These are phyloP conservation scores for Fukomys damarensis DNA, from an alignment of 2,113 vertebrate species.

Conservation along the genomic window DNA sequence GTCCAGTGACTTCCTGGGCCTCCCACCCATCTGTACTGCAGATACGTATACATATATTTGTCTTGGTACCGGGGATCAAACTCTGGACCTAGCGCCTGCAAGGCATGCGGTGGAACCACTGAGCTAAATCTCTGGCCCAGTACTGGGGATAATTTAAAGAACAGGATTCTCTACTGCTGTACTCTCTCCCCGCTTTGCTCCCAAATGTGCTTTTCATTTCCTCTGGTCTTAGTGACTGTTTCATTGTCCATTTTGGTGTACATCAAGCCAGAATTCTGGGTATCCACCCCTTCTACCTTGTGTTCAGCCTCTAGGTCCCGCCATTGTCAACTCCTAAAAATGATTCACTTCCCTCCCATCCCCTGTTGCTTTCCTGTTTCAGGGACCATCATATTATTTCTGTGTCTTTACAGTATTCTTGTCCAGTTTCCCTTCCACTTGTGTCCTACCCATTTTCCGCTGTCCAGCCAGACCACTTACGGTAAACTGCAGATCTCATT, in stretches of 20 bases:
- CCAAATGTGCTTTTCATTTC: slow-evolving; percentile 23
- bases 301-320: neutral
- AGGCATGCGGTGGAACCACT: too few species aligned
- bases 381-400: neutral
- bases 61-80: too few species aligned
- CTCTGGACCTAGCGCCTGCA: too few species aligned
- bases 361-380: neutral
- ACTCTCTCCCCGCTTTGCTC: neutral
- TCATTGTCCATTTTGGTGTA: neutral
- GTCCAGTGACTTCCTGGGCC: neutral
- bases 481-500: slow-evolving; percentile 7
- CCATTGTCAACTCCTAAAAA: neutral
- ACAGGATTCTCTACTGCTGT: neutral
- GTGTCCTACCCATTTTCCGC: neutral
- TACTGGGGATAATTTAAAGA: too few species aligned
- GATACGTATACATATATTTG: too few species aligned
- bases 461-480: neutral
- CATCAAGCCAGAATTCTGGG: neutral
- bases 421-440: neutral
- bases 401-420: neutral
- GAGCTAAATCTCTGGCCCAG: too few species aligned
- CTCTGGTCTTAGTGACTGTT: neutral
- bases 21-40: neutral
- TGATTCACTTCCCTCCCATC: neutral
- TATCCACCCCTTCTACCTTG: neutral